phyloP scores from a whole-genome alignment of 2,797 vertebrate species.

The Spizella passerina region DNA sequence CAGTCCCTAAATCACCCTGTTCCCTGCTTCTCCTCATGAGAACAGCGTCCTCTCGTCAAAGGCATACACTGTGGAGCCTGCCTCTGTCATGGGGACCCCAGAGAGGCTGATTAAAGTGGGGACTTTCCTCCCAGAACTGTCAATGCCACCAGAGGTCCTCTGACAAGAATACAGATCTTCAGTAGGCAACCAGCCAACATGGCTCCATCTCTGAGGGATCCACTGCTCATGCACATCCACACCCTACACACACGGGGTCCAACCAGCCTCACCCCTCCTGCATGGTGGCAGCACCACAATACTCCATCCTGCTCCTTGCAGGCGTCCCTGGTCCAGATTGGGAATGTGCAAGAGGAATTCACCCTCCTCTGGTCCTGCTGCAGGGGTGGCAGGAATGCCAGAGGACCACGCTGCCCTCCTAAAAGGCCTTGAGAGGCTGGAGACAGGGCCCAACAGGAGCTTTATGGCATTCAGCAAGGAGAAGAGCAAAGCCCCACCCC shows the following conservation, averaged over 20 bases:
- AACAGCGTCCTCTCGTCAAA: neutral
- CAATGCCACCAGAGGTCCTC: neutral
- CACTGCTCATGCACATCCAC: accelerated
- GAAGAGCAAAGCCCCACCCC: neutral
- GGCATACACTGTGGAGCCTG: neutral
- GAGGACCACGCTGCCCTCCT: neutral
- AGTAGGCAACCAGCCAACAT: neutral
- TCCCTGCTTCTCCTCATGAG: neutral
- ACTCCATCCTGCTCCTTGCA: accelerated
- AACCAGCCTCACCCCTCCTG: neutral
- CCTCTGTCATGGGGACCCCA: neutral
- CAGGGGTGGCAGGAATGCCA: neutral
- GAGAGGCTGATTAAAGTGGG: neutral
- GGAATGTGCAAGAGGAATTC: neutral
- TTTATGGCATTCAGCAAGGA: neutral
- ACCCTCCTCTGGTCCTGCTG: neutral
- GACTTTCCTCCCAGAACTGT: neutral
- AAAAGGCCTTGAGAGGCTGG: neutral
- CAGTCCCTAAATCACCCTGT: accelerated
- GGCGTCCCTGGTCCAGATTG: too few relatives aligned
- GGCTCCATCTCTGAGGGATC: neutral
- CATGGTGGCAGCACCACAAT: accelerated
- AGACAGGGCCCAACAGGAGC: neutral
- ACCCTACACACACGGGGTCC: accelerated
- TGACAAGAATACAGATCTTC: neutral